phyloP scores from a whole-genome alignment of 2,113 vertebrate species.

The Penelope pileata region DNA sequence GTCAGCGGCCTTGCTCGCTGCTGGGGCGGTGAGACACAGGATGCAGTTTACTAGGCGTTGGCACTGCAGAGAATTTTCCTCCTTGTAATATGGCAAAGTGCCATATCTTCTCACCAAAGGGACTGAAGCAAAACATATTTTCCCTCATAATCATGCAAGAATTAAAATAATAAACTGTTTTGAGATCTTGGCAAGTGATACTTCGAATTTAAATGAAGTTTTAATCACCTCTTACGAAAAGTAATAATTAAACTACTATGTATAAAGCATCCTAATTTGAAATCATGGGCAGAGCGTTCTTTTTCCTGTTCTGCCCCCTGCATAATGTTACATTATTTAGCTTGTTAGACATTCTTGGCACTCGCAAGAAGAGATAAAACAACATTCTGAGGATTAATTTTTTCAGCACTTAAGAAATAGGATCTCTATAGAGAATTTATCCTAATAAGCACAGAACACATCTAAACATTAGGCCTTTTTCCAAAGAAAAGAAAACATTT shows the following conservation, averaged over 20 bases:
- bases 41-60: slow-evolving; percentile 5
- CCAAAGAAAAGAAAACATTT: neutral
- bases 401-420: neutral
- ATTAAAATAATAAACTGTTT: slow-evolving; percentile 30
- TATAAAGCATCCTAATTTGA: neutral
- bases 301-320: neutral
- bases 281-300: neutral
- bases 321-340: neutral
- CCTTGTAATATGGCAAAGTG: neutral
- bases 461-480: neutral
- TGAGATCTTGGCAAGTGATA: neutral
- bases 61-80: slow-evolving; percentile 19
- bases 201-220: neutral
- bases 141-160: slow-evolving; percentile 5
- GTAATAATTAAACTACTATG: neutral
- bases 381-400: neutral
- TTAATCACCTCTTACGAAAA: neutral
- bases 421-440: neutral
- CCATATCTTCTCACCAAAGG: slow-evolving; percentile 2
- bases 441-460: neutral
- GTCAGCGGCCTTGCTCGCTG: neutral
- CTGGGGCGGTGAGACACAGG: neutral
- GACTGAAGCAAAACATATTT: slow-evolving; percentile 41
- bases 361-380: neutral
- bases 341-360: neutral